These are phyloP conservation scores for Grallaria varia DNA, from an alignment of 2,113 vertebrate genomes.

Conservation along the genomic window DNA sequence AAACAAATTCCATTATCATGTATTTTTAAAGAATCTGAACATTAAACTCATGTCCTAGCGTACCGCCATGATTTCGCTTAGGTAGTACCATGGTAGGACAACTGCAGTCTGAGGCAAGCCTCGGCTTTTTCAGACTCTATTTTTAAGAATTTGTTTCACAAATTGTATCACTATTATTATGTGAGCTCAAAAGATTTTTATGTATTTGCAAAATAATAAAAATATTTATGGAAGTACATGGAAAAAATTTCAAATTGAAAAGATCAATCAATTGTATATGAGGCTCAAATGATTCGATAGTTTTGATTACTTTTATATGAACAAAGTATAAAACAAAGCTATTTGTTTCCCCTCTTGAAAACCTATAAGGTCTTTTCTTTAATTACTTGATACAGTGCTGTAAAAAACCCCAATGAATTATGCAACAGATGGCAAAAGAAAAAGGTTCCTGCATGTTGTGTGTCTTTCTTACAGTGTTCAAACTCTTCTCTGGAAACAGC, in stretches of 20 bases:
- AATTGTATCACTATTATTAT: background rate
- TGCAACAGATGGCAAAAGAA: background rate
- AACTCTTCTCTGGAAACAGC: background rate
- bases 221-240: background rate
- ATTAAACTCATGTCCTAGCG: background rate
- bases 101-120: background rate
- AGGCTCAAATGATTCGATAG: background rate
- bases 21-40: background rate
- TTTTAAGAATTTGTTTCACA: background rate
- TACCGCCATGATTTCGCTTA: background rate
- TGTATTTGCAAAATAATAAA: background rate
- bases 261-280: background rate
- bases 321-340: background rate
- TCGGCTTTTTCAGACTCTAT: background rate
- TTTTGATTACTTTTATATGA: background rate
- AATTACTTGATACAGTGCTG: background rate
- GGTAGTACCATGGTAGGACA: background rate
- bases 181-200: background rate
- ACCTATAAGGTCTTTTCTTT: background rate
- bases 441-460: background rate
- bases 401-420: accelerated
- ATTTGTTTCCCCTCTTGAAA: background rate
- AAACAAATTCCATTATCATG: background rate
- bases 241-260: background rate
- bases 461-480: background rate